Evolutionary conservation across 2,113 vertebrate genomes (phyloP).

Genomic region (Rhodinocichla rosea): DNA sequence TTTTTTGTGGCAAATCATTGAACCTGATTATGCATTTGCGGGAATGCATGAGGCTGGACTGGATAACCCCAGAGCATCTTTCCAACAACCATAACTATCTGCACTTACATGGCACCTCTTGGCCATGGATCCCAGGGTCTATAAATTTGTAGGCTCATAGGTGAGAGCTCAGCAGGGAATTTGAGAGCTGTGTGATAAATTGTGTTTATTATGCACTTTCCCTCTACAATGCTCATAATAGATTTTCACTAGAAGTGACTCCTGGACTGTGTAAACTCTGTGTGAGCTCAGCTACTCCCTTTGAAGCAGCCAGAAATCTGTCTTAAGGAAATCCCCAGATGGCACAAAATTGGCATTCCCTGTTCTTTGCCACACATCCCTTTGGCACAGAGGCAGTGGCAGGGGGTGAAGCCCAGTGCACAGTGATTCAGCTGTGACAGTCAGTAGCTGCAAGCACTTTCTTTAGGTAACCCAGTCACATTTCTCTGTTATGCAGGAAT

Average conservation of each 20-base stretch:
- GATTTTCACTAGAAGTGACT: neutral
- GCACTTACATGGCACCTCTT: constrained; percentile 26
- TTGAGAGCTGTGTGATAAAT: neutral
- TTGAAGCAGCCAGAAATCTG: constrained; percentile 3
- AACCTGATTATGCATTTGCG: neutral
- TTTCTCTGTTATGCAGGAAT: neutral
- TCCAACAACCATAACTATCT: constrained; percentile 11
- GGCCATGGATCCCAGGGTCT: neutral
- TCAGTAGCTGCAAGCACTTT: neutral
- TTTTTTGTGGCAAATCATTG: neutral
- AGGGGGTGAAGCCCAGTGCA: neutral
- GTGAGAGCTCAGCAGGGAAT: neutral
- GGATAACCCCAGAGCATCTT: constrained; percentile 1
- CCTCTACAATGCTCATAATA: neutral
- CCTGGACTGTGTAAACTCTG: neutral
- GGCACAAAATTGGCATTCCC: constrained; percentile 10
- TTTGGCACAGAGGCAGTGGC: neutral
- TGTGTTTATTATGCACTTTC: neutral
- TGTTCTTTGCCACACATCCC: neutral
- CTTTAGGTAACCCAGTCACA: neutral
- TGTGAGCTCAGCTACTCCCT: neutral
- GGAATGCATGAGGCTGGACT: constrained; percentile 14
- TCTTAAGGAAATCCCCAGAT: neutral
- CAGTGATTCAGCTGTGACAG: neutral
- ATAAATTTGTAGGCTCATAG: constrained; percentile 5